phyloP scores from a whole-genome alignment of 2,888 invertebrate genomes.

The Limenitis camilla region DNA sequence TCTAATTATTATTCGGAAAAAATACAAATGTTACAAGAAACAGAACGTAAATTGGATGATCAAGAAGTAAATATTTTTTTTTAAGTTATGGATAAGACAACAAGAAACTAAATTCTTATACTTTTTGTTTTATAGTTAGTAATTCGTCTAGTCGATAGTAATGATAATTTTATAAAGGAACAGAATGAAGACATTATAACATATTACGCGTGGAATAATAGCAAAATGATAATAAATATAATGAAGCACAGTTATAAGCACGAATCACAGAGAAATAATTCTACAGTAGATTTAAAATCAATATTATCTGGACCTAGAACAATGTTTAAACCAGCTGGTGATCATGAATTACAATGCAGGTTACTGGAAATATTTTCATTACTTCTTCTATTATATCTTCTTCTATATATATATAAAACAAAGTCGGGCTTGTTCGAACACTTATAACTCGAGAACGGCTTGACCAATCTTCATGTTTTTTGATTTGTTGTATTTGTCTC shows the following conservation, averaged over 20 bases:
- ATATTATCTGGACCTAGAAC: slow-evolving; percentile 46
- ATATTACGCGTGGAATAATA: slow-evolving; percentile 68
- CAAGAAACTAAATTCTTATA: too few relatives aligned
- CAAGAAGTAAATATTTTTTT: slow-evolving; percentile 26
- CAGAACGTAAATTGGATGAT: slow-evolving; percentile 18
- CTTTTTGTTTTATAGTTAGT: too few relatives aligned
- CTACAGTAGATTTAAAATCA: slow-evolving; percentile 30
- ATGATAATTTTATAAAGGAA: not conserved
- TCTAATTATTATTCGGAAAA: slow-evolving; percentile 40
- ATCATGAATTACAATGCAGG: slow-evolving; percentile 40
- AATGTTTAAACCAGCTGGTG: slow-evolving; percentile 41
- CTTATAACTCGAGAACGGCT: too few relatives aligned
- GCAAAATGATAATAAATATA: slow-evolving; percentile 40
- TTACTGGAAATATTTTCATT: too few relatives aligned
- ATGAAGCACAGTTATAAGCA: slow-evolving; percentile 29
- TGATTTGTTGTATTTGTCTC: too few relatives aligned
- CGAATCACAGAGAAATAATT: slow-evolving; percentile 39
- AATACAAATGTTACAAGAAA: slow-evolving; percentile 35
- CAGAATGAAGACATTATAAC: not conserved
- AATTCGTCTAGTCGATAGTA: too few relatives aligned
- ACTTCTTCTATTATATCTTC: too few relatives aligned
- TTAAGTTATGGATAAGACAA: not conserved
- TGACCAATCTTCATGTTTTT: too few relatives aligned
- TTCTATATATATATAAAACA: too few relatives aligned
- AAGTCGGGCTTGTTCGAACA: too few relatives aligned